phyloP scores from a whole-genome alignment of 92 coral and sea anemone species.

The Plumapathes pennacea region DNA sequence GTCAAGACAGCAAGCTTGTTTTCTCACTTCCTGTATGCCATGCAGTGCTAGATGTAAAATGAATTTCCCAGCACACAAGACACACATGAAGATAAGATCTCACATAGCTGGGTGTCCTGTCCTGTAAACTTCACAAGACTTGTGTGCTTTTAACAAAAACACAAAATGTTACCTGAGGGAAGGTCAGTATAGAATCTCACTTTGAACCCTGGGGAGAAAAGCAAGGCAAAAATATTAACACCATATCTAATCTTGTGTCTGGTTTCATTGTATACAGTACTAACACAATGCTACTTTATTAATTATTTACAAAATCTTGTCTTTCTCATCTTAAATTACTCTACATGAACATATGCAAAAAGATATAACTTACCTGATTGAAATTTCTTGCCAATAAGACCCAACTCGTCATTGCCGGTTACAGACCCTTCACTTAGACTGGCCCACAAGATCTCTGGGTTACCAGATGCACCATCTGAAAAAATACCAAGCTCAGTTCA shows the following conservation, averaged over 20 bases:
- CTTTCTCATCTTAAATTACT: background rate
- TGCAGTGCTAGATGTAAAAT: no score
- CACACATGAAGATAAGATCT: no score
- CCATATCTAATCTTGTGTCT: no score
- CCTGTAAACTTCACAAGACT: background rate
- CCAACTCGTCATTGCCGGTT: slow-evolving; percentile 93
- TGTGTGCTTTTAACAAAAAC: slow-evolving; percentile 2
- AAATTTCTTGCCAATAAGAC: slow-evolving; percentile 98
- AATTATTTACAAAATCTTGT: no score
- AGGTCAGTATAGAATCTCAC: slow-evolving; percentile 85
- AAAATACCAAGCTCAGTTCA: background rate
- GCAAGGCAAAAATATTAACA: background rate
- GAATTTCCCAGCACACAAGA: no score
- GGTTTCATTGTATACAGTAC: no score
- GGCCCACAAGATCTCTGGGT: slow-evolving; percentile 99
- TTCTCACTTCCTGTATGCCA: no score
- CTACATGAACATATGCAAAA: background rate
- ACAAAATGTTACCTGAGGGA: slow-evolving; percentile 83
- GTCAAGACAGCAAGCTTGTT: no score
- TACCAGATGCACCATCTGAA: slow-evolving; percentile 97
- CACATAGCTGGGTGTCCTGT: no score
- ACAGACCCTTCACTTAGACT: slow-evolving; percentile 92
- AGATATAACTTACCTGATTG: slow-evolving; percentile 65
- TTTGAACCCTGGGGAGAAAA: slow-evolving; percentile 69
- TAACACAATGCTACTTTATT: no score